Percentiles rank a stretch among this genome's conserved stretches.
Evolutionary conservation across 37 sponge, comb jelly and placozoan species (phyloP).

Genomic region (Aplysina aerophoba): DNA sequence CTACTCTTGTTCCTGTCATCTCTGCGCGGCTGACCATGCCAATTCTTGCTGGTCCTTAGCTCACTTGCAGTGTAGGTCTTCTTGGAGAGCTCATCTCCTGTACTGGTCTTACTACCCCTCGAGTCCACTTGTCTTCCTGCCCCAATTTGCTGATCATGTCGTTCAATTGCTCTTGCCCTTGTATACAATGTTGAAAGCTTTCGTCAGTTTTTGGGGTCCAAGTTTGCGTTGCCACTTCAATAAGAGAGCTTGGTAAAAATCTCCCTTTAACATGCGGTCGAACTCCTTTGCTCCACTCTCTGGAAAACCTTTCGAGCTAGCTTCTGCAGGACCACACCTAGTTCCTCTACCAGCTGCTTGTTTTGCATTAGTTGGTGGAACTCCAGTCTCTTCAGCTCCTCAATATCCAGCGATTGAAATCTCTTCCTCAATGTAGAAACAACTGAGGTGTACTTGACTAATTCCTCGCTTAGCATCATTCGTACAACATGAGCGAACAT

Average conservation of each 20-base stretch:
- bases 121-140: neutral
- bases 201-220: constrained; percentile 33
- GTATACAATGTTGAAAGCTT: constrained; percentile 17
- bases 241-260: constrained; percentile 24
- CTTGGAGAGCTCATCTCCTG: neutral
- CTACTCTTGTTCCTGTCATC: neutral
- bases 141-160: neutral
- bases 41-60: neutral
- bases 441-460: neutral
- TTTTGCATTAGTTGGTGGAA: constrained; percentile 38
- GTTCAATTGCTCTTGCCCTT: neutral
- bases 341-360: constrained; percentile 27
- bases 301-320: constrained; percentile 39
- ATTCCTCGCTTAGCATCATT: neutral
- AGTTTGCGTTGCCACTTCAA: constrained; percentile 30
- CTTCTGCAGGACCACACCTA: constrained; percentile 21
- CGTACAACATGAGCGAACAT: no score
- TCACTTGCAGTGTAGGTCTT: neutral
- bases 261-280: constrained; percentile 18
- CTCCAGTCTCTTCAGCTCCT: constrained; percentile 34
- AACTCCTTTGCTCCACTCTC: constrained; percentile 19
- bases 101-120: neutral
- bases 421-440: constrained; percentile 7
- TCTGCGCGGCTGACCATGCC: neutral
- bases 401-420: constrained; percentile 34